Evolutionary conservation across 2,113 vertebrate genomes (phyloP).

Genomic region (Hippocampus guttulatus): DNA sequence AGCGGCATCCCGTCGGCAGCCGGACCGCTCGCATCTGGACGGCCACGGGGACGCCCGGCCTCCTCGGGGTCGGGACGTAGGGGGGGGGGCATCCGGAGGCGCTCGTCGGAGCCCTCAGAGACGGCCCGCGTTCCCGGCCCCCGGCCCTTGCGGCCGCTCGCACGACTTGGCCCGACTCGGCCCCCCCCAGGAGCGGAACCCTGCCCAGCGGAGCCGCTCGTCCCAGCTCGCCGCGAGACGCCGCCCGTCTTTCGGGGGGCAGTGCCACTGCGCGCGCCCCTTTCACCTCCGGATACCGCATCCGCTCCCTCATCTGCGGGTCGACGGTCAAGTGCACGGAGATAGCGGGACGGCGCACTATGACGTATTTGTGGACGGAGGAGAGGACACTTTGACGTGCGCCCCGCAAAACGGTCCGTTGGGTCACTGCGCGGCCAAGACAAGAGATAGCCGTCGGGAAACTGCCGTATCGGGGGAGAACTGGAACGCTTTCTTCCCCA

Average conservation of each 20-base stretch:
- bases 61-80: constrained; percentile 39
- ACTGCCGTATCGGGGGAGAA: constrained; percentile 44
- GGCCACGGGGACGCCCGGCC: constrained; percentile 42
- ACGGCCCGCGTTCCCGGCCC: constrained; percentile 60
- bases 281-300: constrained; percentile 47
- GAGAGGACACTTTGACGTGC: constrained; percentile 20
- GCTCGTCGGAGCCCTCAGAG: constrained; percentile 62
- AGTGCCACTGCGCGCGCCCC: constrained; percentile 13
- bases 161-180: constrained; percentile 40
- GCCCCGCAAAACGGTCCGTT: constrained; percentile 34
- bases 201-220: constrained; percentile 52
- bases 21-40: constrained; percentile 50
- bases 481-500: constrained; percentile 66
- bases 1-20: constrained; percentile 31
- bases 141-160: constrained; percentile 40
- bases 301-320: constrained; percentile 60
- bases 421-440: constrained; percentile 50
- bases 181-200: constrained; percentile 54
- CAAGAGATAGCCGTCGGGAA: constrained; percentile 46
- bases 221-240: constrained; percentile 48
- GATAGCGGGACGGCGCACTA: constrained; percentile 43
- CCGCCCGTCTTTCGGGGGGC: constrained; percentile 49
- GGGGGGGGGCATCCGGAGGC: constrained; percentile 30
- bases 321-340: constrained; percentile 62
- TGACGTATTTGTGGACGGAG: constrained; percentile 34